Percentiles rank a stretch among this genome's conserved stretches.
Evolutionary conservation across 2,888 invertebrate species (phyloP).

Genomic region (Volucella bombylans): DNA sequence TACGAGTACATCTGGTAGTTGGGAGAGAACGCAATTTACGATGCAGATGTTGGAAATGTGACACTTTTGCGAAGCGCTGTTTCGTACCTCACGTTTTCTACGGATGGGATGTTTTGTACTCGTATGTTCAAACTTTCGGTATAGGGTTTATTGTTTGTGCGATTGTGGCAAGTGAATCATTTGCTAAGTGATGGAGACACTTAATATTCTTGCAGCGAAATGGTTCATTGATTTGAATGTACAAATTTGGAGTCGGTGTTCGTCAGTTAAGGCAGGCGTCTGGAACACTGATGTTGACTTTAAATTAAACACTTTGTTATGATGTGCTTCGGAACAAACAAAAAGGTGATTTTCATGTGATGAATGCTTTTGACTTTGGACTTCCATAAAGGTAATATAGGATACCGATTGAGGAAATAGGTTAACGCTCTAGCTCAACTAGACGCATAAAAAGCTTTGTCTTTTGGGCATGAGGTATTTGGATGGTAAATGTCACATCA

Average conservation of each 20-base stretch:
- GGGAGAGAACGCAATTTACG: conserved; percentile 5
- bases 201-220: conserved; percentile 51
- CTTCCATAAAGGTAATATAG: too few relatives aligned
- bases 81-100: conserved; percentile 4
- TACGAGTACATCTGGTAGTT: neutral
- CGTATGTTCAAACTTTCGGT: too few relatives aligned
- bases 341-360: too few relatives aligned
- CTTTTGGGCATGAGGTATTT: too few relatives aligned
- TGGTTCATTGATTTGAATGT: conserved; percentile 23
- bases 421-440: too few relatives aligned
- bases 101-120: neutral
- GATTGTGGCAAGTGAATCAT: conserved; percentile 31
- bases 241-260: conserved; percentile 20
- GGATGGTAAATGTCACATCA: too few relatives aligned
- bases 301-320: too few relatives aligned
- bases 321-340: too few relatives aligned
- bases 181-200: conserved; percentile 9
- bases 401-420: too few relatives aligned
- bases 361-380: too few relatives aligned
- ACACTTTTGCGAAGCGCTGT: neutral
- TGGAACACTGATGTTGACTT: conserved; percentile 12
- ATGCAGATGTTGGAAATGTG: conserved; percentile 43
- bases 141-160: neutral
- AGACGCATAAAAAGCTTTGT: too few relatives aligned
- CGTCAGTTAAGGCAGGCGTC: conserved; percentile 15